Evolutionary conservation across 2,113 vertebrate genomes (phyloP).

Genomic region (Pseudorasbora parva): DNA sequence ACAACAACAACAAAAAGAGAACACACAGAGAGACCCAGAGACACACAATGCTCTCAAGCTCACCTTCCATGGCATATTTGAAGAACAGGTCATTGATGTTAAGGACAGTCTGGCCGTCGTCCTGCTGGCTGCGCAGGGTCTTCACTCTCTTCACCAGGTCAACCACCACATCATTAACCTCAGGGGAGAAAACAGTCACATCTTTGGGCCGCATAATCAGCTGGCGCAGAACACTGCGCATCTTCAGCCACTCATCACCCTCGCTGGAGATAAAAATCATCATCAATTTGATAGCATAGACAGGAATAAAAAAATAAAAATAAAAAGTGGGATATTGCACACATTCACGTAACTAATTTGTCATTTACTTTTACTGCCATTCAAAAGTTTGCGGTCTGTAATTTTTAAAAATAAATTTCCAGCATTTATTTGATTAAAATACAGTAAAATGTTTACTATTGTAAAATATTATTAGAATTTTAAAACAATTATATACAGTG

Average conservation of each 20-base stretch:
- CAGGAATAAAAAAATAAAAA: not conserved
- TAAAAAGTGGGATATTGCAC: not conserved
- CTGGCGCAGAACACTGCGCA: conserved; percentile 89
- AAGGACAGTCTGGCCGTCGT: conserved; percentile 79
- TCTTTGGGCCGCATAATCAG: conserved; percentile 89
- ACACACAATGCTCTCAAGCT: conserved; percentile 45
- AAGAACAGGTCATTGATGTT: conserved; percentile 92
- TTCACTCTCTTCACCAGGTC: conserved; percentile 85
- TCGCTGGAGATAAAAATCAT: conserved; percentile 74
- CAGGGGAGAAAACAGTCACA: conserved; percentile 83
- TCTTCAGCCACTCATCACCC: conserved; percentile 89
- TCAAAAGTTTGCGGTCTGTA: not conserved
- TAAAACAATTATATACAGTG: not conserved
- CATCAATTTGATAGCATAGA: not conserved
- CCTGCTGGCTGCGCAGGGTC: conserved; percentile 74
- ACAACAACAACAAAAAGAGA: not conserved
- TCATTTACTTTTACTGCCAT: not conserved
- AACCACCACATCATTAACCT: conserved; percentile 83
- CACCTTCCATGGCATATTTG: conserved; percentile 96
- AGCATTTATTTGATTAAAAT: not conserved
- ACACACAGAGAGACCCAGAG: not conserved
- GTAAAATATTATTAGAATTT: not conserved
- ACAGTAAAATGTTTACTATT: not conserved
- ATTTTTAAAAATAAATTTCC: not conserved
- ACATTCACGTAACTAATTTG: not conserved